These are phyloP conservation scores for Drosophila recens DNA, from an alignment of 2,888 invertebrate species.

Conservation along the genomic window DNA sequence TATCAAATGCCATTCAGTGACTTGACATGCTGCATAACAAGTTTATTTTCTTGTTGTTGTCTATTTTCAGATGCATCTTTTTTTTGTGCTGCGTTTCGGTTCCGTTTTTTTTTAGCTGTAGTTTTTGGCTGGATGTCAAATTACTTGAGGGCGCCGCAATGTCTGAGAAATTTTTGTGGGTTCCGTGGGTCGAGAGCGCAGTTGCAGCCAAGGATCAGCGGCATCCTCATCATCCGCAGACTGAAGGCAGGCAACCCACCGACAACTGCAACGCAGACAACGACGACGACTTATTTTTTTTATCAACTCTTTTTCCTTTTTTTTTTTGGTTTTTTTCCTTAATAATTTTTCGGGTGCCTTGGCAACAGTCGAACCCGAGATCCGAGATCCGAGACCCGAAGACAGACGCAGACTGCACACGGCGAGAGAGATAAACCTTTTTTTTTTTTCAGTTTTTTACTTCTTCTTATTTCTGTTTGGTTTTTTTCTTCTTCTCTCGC, in stretches of 20 bases:
- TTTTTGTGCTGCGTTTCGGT: constrained; percentile 53
- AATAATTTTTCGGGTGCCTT: constrained; percentile 61
- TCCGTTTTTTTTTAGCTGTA: constrained; percentile 27
- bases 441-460: constrained; percentile 29
- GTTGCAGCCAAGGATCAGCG: constrained; percentile 58
- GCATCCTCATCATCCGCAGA: background rate
- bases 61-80: constrained; percentile 12
- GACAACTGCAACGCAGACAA: constrained; percentile 41
- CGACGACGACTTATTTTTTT: constrained; percentile 45
- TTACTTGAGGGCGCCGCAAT: constrained; percentile 78
- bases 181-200: constrained; percentile 47
- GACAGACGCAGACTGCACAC: constrained; percentile 16
- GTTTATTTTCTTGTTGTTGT: constrained; percentile 53
- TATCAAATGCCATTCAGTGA: constrained; percentile 62
- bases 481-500: constrained; percentile 9
- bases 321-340: constrained; percentile 20
- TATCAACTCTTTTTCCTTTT: constrained; percentile 18
- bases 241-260: constrained; percentile 6
- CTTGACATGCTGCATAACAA: constrained; percentile 77
- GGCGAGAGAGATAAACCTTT: constrained; percentile 57
- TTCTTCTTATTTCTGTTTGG: constrained; percentile 16
- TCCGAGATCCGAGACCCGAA: background rate
- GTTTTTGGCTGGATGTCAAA: constrained; percentile 66
- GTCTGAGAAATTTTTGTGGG: constrained; percentile 79
- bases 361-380: constrained; percentile 42